Conservation (phyloP, 2,797 vertebrate species). For the Coluber constrictor region DNA sequence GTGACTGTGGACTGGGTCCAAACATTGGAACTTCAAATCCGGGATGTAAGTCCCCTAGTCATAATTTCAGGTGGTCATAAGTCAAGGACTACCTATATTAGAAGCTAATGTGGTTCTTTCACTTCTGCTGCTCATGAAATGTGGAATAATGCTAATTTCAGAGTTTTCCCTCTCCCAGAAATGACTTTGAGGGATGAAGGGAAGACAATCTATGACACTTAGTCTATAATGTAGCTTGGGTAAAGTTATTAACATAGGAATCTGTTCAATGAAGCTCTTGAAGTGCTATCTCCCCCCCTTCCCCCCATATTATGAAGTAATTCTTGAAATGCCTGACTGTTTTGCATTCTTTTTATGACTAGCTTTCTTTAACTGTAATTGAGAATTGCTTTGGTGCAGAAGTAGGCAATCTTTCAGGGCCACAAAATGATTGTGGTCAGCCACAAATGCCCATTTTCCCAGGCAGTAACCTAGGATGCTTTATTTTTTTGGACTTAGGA, state of each 20-base stretch:
- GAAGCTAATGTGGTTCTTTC: not conserved
- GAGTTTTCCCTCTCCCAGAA: not conserved
- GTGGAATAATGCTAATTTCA: not conserved
- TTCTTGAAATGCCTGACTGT: not conserved
- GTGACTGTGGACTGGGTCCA: not conserved
- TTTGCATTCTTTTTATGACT: not conserved
- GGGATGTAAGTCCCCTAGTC: not conserved
- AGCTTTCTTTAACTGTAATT: not conserved
- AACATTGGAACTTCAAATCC: not conserved
- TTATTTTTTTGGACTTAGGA: not conserved
- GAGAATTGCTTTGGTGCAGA: not conserved
- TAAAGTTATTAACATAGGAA: not conserved
- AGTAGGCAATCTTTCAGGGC: not conserved
- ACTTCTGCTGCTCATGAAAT: not conserved
- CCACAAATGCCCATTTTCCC: not conserved
- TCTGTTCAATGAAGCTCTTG: not conserved
- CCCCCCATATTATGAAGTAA: not conserved
- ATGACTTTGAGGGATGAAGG: too few relatives aligned
- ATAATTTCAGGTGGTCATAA: not conserved
- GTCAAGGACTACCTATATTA: not conserved
- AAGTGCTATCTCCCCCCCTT: not conserved
- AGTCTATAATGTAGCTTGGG: not conserved
- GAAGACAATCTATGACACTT: not conserved
- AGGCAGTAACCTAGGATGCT: not conserved
- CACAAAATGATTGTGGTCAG: not conserved